Evolutionary conservation across 37 sponge, comb jelly and placozoan species (phyloP).

Genomic region (Beroe ovata): DNA sequence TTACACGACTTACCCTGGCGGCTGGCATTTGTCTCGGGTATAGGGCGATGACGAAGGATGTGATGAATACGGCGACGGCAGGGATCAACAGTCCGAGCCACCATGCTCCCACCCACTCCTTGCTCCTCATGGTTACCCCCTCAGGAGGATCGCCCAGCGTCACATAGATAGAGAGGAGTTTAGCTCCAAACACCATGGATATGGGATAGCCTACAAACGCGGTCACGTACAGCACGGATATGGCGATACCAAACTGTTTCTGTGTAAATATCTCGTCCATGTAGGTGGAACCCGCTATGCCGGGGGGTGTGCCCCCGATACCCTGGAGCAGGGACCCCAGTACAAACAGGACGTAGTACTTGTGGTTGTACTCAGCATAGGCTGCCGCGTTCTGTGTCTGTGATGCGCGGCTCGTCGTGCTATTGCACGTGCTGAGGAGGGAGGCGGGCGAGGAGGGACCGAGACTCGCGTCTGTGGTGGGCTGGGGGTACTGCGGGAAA

Average conservation of each 20-base stretch:
- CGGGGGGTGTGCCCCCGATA: conserved; percentile 24
- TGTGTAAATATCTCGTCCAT: conserved; percentile 63
- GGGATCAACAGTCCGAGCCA: conserved; percentile 54
- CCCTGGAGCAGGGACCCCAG: conserved; percentile 50
- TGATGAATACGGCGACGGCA: background rate
- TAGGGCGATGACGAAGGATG: background rate
- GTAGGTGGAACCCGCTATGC: conserved; percentile 55
- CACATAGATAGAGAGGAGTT: conserved; percentile 2
- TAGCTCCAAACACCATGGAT: conserved; percentile 3
- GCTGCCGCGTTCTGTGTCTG: background rate
- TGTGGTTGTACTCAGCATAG: conserved; percentile 50
- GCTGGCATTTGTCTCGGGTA: conserved; percentile 63
- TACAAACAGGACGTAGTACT: conserved; percentile 6
- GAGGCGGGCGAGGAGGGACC: background rate
- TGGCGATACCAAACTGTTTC: conserved; percentile 49
- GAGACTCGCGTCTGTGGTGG: background rate
- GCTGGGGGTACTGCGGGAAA: background rate
- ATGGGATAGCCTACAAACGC: conserved; percentile 42
- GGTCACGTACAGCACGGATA: conserved; percentile 32
- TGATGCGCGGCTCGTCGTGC: background rate
- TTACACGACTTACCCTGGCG: conserved; percentile 10
- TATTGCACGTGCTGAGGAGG: background rate
- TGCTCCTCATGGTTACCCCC: conserved; percentile 2
- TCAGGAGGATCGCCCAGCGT: conserved; percentile 8
- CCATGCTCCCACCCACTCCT: conserved; percentile 67